Conservation (phyloP, 64 coral and sea anemone genomes). For the Hydrozoanthus tunicans region DNA sequence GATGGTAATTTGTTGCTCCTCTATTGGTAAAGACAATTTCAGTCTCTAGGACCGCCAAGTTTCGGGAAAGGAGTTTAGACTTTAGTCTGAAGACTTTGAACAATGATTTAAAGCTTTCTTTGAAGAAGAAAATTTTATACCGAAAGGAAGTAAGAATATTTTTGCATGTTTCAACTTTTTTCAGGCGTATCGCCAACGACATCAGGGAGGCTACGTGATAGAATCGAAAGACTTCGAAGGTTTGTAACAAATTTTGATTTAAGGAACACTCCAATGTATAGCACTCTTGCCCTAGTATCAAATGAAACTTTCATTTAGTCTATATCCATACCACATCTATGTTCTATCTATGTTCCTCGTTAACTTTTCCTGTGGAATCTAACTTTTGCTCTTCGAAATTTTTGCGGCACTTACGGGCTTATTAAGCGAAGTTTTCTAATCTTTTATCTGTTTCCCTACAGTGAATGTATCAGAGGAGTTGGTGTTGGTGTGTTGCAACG, state of each 20-base stretch:
- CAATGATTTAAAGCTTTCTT: no score
- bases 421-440: not conserved
- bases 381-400: no score
- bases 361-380: not conserved
- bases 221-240: constrained; percentile 80
- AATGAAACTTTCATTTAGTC: no score
- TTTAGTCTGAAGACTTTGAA: no score
- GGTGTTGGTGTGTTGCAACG: constrained; percentile 61
- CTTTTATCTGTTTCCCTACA: not conserved
- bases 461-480: constrained; percentile 78
- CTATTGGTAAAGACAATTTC: no score
- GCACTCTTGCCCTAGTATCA: no score
- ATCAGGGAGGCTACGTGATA: constrained; percentile 76
- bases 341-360: no score
- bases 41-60: no score
- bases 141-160: not conserved
- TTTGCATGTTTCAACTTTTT: not conserved
- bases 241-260: constrained; percentile 8
- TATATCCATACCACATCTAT: no score
- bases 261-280: not conserved
- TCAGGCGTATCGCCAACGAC: constrained; percentile 71
- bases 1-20: no score
- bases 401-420: no score
- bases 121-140: not conserved
- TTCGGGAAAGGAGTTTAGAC: no score